Evolutionary conservation across 2,888 invertebrate species (phyloP), one percentile per base, ranked within the genome.

Genomic region (Xylota segnis): DNA sequence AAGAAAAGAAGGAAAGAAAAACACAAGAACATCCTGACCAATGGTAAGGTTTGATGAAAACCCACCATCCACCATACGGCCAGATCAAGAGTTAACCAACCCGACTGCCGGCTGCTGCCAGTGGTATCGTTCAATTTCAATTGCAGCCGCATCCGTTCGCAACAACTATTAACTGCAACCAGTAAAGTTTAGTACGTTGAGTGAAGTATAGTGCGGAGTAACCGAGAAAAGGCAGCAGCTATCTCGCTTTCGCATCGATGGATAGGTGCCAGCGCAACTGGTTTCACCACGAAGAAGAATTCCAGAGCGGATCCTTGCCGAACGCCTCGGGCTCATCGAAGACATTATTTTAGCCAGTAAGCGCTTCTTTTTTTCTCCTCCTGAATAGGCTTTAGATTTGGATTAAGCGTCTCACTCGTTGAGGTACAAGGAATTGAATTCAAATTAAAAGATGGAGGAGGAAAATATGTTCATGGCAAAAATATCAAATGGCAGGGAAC

Each of bases 371-470:
- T 68, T 84, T 84, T 84, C 81, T 84, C 82, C 86, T 82, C 86
- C 82, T 16, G 86, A 81, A 82, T 82, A 52, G 86, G 76, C 76
- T 47, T 71, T 72, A 71, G 77, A 86, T 82, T 82, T 76, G 83
- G 82, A 86, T 86, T 86, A 82, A 86, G 76, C 82, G 68, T 56
- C 76, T 54, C 43, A 65, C 86, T 71, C 75, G 59, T 59, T 45
- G 70, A 63, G 52, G 65, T 63, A 29, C 45, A 65, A 72, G 37
- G 76, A 82, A 86, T 86, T 86, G 86, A 86, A 82, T 82, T 77
- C 82, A 86, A 86, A 86, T 86, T 86, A 86, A 77, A 86, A 86
- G 82, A 86, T 86, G 86, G 86, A 86, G 86, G 86, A 77, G 84
- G 75, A 59, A 77, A 83, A 77, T 72, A 54, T 83, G 66, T 77